Evolutionary conservation across 2,888 invertebrate species (phyloP).

Genomic region (Thera britannica): DNA sequence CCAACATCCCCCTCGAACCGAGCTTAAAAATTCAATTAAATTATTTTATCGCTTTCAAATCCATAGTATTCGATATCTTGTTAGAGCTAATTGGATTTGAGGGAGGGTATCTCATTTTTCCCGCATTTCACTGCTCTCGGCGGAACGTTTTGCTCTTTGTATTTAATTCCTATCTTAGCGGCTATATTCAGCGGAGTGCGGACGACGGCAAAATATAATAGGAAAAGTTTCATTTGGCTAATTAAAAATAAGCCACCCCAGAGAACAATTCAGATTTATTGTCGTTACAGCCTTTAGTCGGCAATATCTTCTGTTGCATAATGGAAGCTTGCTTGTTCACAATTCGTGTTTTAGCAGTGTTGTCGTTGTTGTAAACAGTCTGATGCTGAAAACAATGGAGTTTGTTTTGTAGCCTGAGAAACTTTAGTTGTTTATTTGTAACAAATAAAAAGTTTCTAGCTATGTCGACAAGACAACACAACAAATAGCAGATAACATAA

Average conservation of each 20-base stretch:
- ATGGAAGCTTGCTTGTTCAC: conserved; percentile 64
- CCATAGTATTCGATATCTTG: conserved; percentile 65
- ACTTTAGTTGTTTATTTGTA: not conserved
- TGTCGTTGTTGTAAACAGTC: conserved; percentile 39
- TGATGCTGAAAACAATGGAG: conserved; percentile 63
- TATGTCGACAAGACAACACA: not conserved
- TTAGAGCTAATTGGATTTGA: conserved; percentile 74
- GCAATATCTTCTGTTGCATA: conserved; percentile 60
- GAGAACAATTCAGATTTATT: conserved; percentile 74
- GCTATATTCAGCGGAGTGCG: conserved; percentile 51
- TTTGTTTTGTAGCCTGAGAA: conserved; percentile 26
- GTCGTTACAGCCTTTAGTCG: conserved; percentile 64
- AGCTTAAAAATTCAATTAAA: conserved; percentile 60
- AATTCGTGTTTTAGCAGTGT: conserved; percentile 45
- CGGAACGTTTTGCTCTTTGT: conserved; percentile 58
- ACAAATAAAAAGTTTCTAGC: not conserved
- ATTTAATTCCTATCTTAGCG: conserved; percentile 69
- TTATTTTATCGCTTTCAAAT: conserved; percentile 62
- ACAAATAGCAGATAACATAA: not conserved
- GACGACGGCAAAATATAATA: conserved; percentile 70
- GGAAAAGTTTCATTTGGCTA: conserved; percentile 81
- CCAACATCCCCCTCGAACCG: conserved; percentile 36
- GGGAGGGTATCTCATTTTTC: conserved; percentile 64
- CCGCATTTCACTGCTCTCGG: conserved; percentile 52
- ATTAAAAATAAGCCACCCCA: conserved; percentile 77